phyloP scores from a whole-genome alignment of 2,113 vertebrate genomes.

The Anolis carolinensis region DNA sequence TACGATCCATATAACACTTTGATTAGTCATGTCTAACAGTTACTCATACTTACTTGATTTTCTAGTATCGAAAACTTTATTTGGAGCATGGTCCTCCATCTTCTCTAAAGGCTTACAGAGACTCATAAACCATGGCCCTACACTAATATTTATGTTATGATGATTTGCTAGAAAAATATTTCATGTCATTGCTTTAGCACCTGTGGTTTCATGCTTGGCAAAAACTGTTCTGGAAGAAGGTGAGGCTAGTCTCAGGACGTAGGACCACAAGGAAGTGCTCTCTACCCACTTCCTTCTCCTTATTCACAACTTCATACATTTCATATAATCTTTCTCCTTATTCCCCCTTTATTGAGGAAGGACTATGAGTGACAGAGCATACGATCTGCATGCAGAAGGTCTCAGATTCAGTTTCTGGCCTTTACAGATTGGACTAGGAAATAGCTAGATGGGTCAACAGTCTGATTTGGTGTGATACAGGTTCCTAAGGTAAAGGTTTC shows the following conservation, averaged over 20 bases:
- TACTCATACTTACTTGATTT: neutral
- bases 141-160: neutral
- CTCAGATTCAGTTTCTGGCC: neutral
- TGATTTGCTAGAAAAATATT: neutral
- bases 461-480: too few species aligned
- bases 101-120: neutral
- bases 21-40: neutral
- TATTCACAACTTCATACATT: neutral
- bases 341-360: neutral
- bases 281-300: neutral
- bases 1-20: neutral
- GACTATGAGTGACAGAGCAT: neutral
- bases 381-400: neutral
- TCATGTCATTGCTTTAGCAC: neutral
- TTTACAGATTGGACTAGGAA: too few species aligned
- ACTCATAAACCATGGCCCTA: neutral
- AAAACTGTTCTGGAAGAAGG: too few species aligned
- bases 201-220: neutral
- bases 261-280: neutral
- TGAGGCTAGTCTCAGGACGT: neutral
- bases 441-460: neutral
- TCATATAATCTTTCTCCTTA: neutral
- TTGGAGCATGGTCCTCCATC: neutral
- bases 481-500: too few species aligned
- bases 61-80: neutral